Base-by-base conservation (phyloP, 2,113 vertebrate species). In the Callorhinus ursinus region DNA sequence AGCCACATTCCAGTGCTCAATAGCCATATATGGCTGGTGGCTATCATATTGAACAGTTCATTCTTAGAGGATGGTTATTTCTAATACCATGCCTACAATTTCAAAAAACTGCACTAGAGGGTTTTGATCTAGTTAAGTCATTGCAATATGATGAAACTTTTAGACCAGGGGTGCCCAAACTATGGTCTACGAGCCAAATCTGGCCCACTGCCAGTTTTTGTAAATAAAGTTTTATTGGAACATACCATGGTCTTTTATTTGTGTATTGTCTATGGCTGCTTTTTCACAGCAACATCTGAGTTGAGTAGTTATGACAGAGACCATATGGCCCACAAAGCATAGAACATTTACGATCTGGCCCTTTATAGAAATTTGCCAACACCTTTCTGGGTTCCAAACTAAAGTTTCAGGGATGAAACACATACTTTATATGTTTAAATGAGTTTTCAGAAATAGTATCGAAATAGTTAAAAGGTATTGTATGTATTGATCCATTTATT, bases 401-500 rank as follows among this genome's bases (percentile, higher is more conserved):
- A 61, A 90, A 95, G 15, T 85, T 51, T 84, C 71, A 74, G 39
- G 36, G 8, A 46, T 93, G 51, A 80, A 93, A 92, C 63, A 65
- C 36, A 65, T 71, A 72, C 21, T 55, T 86, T 26, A 82, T 33
- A 86, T 24, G 77, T 69, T 95, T 87, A 87, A 93, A 76, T 86
- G 31, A 28, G 16, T 85, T 87, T 91, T 82, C 67, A 59, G 33
- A 79, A 91, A 76, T 4, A 87, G 67, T 51, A 67, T 61, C 76
- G 36, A 82, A 95, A 83, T 76, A 3, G 33, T 83, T 89, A 74
- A 89, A 83, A 84, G 39, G 39, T 46, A 49, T 69, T 71, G 5
- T 84, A 85, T 87, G 72, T 71, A 28, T 63, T 42, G 16, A 76
- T 57, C 84, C 22, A 92, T 92, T 88, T 91, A 87, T 94, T 94